Base-by-base conservation (phyloP, 2,113 vertebrate species). In the Myrmophylax atrothorax region DNA sequence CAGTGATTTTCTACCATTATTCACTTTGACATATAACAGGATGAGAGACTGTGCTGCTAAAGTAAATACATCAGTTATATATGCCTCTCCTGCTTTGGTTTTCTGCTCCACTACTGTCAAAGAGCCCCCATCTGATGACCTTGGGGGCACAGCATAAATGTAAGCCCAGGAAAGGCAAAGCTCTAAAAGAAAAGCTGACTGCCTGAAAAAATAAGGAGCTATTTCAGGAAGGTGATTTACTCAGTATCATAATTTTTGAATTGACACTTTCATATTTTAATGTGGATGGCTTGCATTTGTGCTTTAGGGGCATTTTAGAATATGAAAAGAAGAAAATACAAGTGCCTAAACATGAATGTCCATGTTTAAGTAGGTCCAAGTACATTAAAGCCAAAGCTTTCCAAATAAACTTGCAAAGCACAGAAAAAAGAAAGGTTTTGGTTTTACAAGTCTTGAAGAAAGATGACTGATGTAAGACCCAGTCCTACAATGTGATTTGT, bases 31-130 rank as follows among this genome's bases (percentile, higher is more conserved):
- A 68, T 94, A 18, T 4, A 90, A 81, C 53, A 75, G 69, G 85
- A 88, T 86, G 93, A 67, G 84, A 95, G 89, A 89, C 5, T 87
- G 47, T 77, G 70, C 78, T 56, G 89, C 84, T 93, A 89, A 95
- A 95, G 74, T 93, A 96, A 95, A 95, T 92, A 93, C 10, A 74
- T 60, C 0, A 0, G 60, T 87, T 90, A 84, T 42, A 95, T 76
- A 81, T 58, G 59, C 26, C 70, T 96, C 53, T 63, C 76, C 62
- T 62, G 72, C 64, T 88, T 72, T 86, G 72, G 63, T 78, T 96
- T 96, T 93, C 88, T 95, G 92, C 89, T 84, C 69, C 80, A 68
- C 83, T 88, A 93, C 85, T 92, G 82, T 55, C 85, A 80, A 37
- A 91, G 75, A 92, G 53, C 12, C 53, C 40, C 29, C 80, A 93